phyloP scores from a whole-genome alignment of 2,113 vertebrate species.

The Cryptoleucopteryx plumbea region DNA sequence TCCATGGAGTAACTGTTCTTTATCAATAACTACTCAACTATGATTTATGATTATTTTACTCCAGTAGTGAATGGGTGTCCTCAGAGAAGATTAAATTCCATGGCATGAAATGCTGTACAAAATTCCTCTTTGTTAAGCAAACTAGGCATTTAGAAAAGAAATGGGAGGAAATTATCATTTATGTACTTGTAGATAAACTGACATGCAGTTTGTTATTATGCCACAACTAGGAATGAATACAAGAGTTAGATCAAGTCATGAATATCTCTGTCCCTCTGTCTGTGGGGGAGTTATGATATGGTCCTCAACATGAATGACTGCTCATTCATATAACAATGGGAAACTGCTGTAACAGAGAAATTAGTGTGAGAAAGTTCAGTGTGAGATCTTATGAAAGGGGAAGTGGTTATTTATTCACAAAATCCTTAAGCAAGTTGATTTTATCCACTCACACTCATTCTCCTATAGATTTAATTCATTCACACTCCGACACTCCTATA shows the following conservation, averaged over 20 bases:
- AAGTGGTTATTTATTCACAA: neutral
- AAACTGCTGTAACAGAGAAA: neutral
- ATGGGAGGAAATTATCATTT: neutral
- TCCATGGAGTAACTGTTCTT: neutral
- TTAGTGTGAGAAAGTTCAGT: neutral
- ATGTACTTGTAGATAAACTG: neutral
- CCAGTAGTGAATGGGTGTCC: neutral
- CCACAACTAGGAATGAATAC: conserved; percentile 74
- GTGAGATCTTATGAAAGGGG: neutral
- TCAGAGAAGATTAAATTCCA: neutral
- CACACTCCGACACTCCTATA: neutral
- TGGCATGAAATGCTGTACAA: neutral
- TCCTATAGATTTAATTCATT: neutral
- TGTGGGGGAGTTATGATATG: conserved; percentile 78
- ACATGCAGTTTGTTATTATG: neutral
- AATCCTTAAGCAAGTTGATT: neutral
- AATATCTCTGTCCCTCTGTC: conserved; percentile 72
- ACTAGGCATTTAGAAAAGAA: neutral
- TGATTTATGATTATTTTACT: neutral
- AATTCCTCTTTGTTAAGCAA: neutral
- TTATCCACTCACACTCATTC: neutral
- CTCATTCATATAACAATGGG: neutral
- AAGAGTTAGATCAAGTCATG: conserved; percentile 75
- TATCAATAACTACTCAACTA: neutral
- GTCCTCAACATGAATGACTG: conserved; percentile 13